Evolutionary conservation across 1,140 invertebrate species (phyloP).

Genomic region (Pteromalus puparum): DNA sequence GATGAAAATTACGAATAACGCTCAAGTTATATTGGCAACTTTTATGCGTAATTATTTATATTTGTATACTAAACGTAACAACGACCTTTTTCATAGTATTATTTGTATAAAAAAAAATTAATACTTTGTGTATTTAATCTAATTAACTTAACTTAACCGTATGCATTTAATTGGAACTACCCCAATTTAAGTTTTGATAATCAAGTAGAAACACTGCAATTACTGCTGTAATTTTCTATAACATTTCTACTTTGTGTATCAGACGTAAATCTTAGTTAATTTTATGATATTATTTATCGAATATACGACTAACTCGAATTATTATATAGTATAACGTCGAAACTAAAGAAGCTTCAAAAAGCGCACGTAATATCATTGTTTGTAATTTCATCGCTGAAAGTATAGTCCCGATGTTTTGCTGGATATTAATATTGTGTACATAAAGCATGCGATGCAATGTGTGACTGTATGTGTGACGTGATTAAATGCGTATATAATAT

Average conservation of each 20-base stretch:
- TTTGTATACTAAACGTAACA: neutral
- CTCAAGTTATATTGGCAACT: neutral
- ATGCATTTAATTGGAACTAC: neutral
- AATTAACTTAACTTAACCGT: conserved; percentile 1
- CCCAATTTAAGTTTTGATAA: neutral
- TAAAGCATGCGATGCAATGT: conserved; percentile 33
- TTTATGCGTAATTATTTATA: neutral
- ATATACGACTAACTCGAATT: neutral
- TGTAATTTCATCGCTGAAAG: too few relatives aligned
- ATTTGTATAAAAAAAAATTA: neutral
- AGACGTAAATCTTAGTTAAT: neutral
- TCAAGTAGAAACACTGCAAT: neutral
- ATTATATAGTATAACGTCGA: neutral
- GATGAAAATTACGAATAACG: neutral
- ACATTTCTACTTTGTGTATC: neutral
- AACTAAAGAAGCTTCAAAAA: neutral
- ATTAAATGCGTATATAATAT: conserved; percentile 11
- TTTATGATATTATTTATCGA: neutral
- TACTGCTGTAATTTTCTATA: conserved; percentile 4
- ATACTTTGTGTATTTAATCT: neutral
- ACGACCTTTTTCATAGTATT: neutral
- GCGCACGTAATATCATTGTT: neutral
- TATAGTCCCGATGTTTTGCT: neutral
- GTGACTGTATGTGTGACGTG: neutral
- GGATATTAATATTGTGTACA: conserved; percentile 39